A percentile compares a stretch with the other conserved stretches of the same genome.
These are phyloP conservation scores for Cotesia congregata DNA, from an alignment of 2,888 invertebrate genomes.

Conservation along the genomic window DNA sequence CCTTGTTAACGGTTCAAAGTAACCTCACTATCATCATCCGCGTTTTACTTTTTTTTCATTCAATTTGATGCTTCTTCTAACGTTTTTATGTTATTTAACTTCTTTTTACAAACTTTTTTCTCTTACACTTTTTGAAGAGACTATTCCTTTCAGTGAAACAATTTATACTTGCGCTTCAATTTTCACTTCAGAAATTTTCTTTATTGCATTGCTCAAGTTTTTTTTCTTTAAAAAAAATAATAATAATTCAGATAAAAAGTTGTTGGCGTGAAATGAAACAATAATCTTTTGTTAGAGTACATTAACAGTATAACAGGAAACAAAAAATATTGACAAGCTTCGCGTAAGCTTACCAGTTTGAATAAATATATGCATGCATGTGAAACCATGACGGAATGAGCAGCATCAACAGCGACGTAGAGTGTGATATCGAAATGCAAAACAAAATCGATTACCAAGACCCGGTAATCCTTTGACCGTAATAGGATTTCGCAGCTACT, in stretches of 20 bases:
- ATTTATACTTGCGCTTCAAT: neutral
- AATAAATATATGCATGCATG: neutral
- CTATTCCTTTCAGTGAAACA: neutral
- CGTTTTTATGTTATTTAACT: neutral
- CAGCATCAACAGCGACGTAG: neutral
- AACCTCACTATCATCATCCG: neutral
- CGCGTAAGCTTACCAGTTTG: neutral
- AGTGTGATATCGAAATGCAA: constrained; percentile 28
- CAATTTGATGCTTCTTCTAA: neutral
- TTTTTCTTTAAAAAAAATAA: neutral
- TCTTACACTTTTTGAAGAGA: neutral
- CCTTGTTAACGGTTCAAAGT: constrained; percentile 2
- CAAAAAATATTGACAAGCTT: neutral
- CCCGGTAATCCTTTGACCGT: constrained; percentile 54
- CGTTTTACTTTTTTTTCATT: neutral
- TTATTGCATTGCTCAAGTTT: neutral
- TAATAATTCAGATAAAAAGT: too few species aligned
- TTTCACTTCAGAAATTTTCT: neutral
- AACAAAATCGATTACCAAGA: constrained; percentile 42
- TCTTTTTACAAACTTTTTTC: neutral
- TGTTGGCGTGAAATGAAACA: neutral
- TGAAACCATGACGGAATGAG: neutral
- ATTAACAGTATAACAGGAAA: neutral
- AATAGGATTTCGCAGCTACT: constrained; percentile 56
- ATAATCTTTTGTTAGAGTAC: neutral